Conservation (phyloP, 1,140 invertebrate species). For the Drosophila mojavensis region DNA sequence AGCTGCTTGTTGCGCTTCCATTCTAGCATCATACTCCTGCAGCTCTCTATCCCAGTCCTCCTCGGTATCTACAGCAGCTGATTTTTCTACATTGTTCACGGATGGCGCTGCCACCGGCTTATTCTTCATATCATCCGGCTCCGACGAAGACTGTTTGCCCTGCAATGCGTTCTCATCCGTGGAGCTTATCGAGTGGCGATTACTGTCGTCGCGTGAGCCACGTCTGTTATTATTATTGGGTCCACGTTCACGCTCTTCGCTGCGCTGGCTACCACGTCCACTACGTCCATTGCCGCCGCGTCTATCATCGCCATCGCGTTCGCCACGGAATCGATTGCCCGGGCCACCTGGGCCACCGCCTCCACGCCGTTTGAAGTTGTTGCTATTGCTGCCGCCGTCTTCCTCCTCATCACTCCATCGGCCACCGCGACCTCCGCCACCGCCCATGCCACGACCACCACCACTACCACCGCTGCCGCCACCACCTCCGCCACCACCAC, state of each 20-base stretch:
- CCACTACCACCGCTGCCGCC: slow-evolving; percentile 82
- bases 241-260: slow-evolving; percentile 65
- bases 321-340: slow-evolving; percentile 72
- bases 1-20: slow-evolving; percentile 57
- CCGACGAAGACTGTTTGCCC: slow-evolving; percentile 28
- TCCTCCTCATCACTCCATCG: slow-evolving; percentile 78
- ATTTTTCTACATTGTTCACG: slow-evolving; percentile 6
- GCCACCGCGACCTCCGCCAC: slow-evolving; percentile 72
- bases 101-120: slow-evolving; percentile 26
- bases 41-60: slow-evolving; percentile 82
- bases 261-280: slow-evolving; percentile 64
- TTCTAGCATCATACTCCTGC: slow-evolving; percentile 71
- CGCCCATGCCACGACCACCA: slow-evolving; percentile 73
- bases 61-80: slow-evolving; percentile 61
- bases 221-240: slow-evolving; percentile 60
- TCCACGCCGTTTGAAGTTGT: slow-evolving; percentile 67
- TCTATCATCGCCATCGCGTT: slow-evolving; percentile 57
- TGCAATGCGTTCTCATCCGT: slow-evolving; percentile 43
- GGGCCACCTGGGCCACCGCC: slow-evolving; percentile 62
- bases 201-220: slow-evolving; percentile 62
- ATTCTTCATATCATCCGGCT: slow-evolving; percentile 25
- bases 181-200: slow-evolving; percentile 63
- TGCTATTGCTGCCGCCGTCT: slow-evolving; percentile 54
- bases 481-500: slow-evolving; percentile 81
- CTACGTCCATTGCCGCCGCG: slow-evolving; percentile 70